Evolutionary conservation across 2,888 invertebrate genomes (phyloP).

Genomic region (Blera fallax): DNA sequence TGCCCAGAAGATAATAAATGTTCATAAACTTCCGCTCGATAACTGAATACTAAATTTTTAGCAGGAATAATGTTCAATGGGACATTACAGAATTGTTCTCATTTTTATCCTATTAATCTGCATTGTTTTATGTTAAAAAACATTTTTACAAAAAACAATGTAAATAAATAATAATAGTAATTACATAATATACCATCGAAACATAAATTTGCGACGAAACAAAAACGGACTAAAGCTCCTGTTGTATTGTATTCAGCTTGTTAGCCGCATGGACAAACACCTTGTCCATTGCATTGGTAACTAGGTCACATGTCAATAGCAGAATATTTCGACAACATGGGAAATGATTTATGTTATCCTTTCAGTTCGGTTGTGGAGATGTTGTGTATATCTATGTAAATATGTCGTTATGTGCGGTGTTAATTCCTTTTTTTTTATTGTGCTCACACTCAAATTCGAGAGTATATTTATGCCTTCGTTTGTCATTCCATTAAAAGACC

Average conservation of each 20-base stretch:
- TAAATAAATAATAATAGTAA: constrained; percentile 20
- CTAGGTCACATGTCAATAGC: constrained; percentile 73
- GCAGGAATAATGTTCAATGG: background rate
- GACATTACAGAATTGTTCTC: background rate
- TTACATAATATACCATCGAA: constrained; percentile 33
- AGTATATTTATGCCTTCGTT: constrained; percentile 70
- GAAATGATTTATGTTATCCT: constrained; percentile 71
- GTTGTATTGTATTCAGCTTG: constrained; percentile 65
- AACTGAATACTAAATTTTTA: background rate
- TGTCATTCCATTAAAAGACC: constrained; percentile 69
- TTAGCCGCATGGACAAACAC: constrained; percentile 64
- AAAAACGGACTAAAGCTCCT: constrained; percentile 32
- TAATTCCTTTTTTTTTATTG: constrained; percentile 66
- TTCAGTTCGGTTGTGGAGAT: constrained; percentile 50
- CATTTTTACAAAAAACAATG: background rate
- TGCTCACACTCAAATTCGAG: constrained; percentile 61
- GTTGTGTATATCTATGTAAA: constrained; percentile 43
- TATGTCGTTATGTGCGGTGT: constrained; percentile 65
- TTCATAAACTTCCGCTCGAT: background rate
- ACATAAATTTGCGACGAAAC: constrained; percentile 26
- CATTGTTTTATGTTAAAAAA: background rate
- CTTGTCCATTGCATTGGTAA: constrained; percentile 57
- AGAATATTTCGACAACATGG: constrained; percentile 69
- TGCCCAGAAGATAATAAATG: background rate
- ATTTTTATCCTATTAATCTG: background rate